phyloP scores from a whole-genome alignment of 2,113 vertebrate genomes.

The Halcyon senegalensis region DNA sequence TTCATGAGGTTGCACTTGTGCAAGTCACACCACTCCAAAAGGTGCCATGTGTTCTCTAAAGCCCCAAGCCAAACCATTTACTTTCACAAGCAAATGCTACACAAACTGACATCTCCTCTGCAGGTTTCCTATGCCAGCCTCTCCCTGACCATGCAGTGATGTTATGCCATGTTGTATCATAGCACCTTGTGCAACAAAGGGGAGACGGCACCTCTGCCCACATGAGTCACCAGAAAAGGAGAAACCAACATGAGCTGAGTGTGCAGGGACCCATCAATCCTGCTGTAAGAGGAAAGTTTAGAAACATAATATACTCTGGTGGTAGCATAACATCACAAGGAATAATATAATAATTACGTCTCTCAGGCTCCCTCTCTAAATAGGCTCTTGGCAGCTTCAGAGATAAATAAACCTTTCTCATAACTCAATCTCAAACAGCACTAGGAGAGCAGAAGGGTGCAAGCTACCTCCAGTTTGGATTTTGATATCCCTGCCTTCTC shows the following conservation, averaged over 20 bases:
- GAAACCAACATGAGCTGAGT: rapidly evolving
- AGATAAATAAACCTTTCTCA: constrained; percentile 31
- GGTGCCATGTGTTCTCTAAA: background rate
- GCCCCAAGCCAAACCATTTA: background rate
- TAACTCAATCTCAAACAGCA: background rate
- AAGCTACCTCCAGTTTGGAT: background rate
- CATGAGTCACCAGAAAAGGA: background rate
- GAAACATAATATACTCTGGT: background rate
- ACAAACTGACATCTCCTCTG: background rate
- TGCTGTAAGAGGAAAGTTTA: background rate
- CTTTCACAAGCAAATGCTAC: background rate
- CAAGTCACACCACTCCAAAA: background rate
- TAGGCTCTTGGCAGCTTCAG: constrained; percentile 18
- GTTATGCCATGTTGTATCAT: background rate
- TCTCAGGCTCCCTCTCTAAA: constrained; percentile 1
- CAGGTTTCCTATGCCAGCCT: background rate
- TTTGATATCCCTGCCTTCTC: background rate
- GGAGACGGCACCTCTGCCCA: background rate
- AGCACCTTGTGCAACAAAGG: rapidly evolving
- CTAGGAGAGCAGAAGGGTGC: background rate
- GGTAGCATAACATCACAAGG: background rate
- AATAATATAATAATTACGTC: constrained; percentile 24
- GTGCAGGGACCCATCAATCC: background rate
- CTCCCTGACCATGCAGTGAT: background rate
- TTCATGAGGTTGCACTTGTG: background rate